A percentile compares a stretch with the other conserved stretches of the same genome.
phyloP scores from a whole-genome alignment of 2,113 vertebrate genomes.

The Boulengeromyrus knoepffleri region DNA sequence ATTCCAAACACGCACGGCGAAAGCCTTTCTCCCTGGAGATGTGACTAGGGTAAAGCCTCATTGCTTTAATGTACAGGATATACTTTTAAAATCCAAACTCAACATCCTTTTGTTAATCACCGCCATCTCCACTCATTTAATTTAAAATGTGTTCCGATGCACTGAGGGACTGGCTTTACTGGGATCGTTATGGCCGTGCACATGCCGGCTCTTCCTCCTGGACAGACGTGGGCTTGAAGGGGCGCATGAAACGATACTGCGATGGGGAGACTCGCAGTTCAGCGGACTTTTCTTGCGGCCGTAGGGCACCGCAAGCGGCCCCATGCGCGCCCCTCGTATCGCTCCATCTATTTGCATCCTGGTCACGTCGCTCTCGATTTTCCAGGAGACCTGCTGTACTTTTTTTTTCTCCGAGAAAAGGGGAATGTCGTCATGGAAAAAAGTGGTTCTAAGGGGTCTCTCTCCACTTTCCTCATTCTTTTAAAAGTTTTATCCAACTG shows the following conservation, averaged over 20 bases:
- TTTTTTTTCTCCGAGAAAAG: conserved; percentile 51
- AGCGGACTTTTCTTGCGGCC: conserved; percentile 7
- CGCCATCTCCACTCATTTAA: conserved; percentile 28
- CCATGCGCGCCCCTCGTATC: conserved; percentile 37
- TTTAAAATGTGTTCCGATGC: conserved; percentile 13
- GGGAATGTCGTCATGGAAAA: conserved; percentile 67
- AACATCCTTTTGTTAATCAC: not conserved
- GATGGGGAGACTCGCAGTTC: not conserved
- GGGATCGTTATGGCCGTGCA: not conserved
- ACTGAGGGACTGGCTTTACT: not conserved
- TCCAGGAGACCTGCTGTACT: conserved; percentile 39
- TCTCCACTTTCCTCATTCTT: not conserved
- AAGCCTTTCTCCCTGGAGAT: conserved; percentile 18
- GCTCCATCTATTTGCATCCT: conserved; percentile 50
- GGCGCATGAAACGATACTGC: not conserved
- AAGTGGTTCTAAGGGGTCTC: conserved; percentile 34
- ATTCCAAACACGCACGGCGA: conserved; percentile 64
- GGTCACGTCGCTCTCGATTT: conserved; percentile 56
- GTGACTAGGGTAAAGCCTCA: not conserved
- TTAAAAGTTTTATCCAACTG: conserved; percentile 31
- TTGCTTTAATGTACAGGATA: not conserved
- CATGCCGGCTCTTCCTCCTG: not conserved
- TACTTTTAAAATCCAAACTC: not conserved
- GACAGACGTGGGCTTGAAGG: not conserved
- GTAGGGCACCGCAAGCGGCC: conserved; percentile 15